Base-by-base conservation (phyloP, 2,113 vertebrate species). In the Ia io region DNA sequence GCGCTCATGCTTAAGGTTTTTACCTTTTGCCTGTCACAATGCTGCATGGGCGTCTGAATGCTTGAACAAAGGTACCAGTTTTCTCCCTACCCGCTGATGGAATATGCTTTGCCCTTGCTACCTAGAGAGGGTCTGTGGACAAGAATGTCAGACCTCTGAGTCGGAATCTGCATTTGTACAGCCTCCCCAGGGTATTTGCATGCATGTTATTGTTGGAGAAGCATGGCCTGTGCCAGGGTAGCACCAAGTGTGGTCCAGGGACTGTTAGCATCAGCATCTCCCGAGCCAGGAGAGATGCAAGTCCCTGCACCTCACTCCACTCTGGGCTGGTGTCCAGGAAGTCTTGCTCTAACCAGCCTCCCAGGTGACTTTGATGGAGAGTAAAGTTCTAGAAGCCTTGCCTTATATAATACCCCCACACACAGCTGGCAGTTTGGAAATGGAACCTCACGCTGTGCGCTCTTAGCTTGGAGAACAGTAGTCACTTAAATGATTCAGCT, bases 11-110 rank as follows among this genome's bases (percentile, higher is more conserved):
- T 56, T 53, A 59, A 7, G 47, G 12, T 74, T 83, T 94, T 84
- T 53, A n/a, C 77, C 20, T 47, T 53, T 91, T 35, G 32, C 18
- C 20, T 65, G 20, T 61, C 32, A 79, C n/a, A n/a, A 32, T 86
- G 47, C n/a, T 86, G 53, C 85, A 6, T 53, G 20, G 42, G 3
- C 71, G 51, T 13, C 35, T 32, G 1, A 30, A 14, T 17, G 0
- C 84, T 13, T 56, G 42, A 74, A 42, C 47, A 59, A 40, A 80
- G 12, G 5, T 35, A 23, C 23, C n/a, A 9, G 49, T 59, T 18
- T 20, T 22, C 13, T n/a, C 20, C 40, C 13, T 17, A 0, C 9
- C 42, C 0, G 10, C 14, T 10, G n/a, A 0, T 40, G 44, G 20
- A 56, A 14, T 35, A 32, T 35, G 6, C 22, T 40, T 16, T 32